phyloP scores from a whole-genome alignment of 2,888 invertebrate genomes.

The Zhuqinia jingwanae region DNA sequence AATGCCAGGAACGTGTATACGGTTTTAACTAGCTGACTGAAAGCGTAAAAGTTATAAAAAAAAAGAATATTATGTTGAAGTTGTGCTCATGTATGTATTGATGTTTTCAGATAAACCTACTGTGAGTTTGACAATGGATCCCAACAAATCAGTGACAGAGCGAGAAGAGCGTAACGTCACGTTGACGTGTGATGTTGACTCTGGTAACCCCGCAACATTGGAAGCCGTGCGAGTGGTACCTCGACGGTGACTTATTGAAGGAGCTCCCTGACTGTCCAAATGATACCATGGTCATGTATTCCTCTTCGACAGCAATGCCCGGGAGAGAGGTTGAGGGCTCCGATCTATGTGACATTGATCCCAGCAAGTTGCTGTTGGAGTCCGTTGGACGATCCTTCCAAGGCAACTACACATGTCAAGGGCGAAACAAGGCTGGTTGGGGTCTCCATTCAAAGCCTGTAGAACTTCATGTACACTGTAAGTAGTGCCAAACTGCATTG shows the following conservation, averaged over 20 bases:
- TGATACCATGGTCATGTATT: slow-evolving; percentile 73
- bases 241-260: slow-evolving; percentile 91
- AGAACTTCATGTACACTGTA: slow-evolving; percentile 91
- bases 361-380: slow-evolving; percentile 91
- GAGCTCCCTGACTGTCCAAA: slow-evolving; percentile 89
- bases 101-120: slow-evolving; percentile 91
- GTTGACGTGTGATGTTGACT: slow-evolving; percentile 88
- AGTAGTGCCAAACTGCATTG: slow-evolving; percentile 81
- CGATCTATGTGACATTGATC: slow-evolving; percentile 89
- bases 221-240: slow-evolving; percentile 92
- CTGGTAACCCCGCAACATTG: slow-evolving; percentile 88
- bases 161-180: slow-evolving; percentile 90
- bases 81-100: no score
- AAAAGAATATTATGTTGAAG: slow-evolving; percentile 2
- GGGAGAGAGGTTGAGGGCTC: slow-evolving; percentile 72
- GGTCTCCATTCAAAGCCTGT: slow-evolving; percentile 89
- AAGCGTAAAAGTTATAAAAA: background rate
- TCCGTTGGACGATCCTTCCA: slow-evolving; percentile 94
- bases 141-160: slow-evolving; percentile 89
- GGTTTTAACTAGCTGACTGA: background rate
- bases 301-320: slow-evolving; percentile 71
- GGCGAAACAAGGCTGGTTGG: slow-evolving; percentile 94
- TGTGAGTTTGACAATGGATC: slow-evolving; percentile 89
- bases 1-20: background rate
- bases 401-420: slow-evolving; percentile 96